Conservation (phyloP, 2,113 vertebrate genomes). For the Lampris megalopsis region DNA sequence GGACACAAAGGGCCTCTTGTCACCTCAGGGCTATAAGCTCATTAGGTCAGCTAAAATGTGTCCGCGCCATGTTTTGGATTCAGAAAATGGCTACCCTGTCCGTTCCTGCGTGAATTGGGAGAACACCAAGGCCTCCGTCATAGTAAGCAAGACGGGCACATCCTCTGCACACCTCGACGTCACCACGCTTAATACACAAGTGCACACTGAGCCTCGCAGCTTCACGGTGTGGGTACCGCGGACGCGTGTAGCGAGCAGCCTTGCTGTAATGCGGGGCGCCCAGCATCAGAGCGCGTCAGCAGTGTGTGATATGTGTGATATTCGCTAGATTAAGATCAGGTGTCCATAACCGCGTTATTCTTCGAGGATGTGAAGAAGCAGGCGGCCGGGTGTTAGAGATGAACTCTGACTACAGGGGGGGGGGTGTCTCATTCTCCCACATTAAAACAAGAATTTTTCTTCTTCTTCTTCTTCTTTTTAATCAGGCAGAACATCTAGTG, state of each 20-base stretch:
- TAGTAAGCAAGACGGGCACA: slow-evolving; percentile 18
- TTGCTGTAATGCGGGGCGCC: slow-evolving; percentile 26
- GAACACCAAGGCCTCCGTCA: slow-evolving; percentile 18
- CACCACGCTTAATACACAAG: slow-evolving; percentile 19
- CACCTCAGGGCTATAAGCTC: neutral
- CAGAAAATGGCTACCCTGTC: slow-evolving; percentile 48
- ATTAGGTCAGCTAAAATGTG: slow-evolving; percentile 22
- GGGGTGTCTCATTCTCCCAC: slow-evolving; percentile 47
- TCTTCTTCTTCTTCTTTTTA: slow-evolving; percentile 42
- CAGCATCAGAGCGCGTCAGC: slow-evolving; percentile 41
- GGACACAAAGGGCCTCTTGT: too few species aligned
- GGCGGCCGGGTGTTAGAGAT: slow-evolving; percentile 62
- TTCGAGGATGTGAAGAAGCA: slow-evolving; percentile 45
- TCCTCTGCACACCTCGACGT: slow-evolving; percentile 21
- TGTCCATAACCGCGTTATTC: slow-evolving; percentile 45
- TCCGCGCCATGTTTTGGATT: slow-evolving; percentile 18
- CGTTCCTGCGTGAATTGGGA: slow-evolving; percentile 51
- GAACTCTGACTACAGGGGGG: slow-evolving; percentile 61
- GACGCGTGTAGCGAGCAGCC: neutral
- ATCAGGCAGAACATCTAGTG: slow-evolving; percentile 29
- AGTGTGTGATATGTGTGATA: slow-evolving; percentile 41
- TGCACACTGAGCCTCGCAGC: slow-evolving; percentile 10
- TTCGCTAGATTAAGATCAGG: slow-evolving; percentile 45
- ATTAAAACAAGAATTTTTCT: slow-evolving; percentile 47
- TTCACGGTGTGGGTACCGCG: slow-evolving; percentile 23